Evolutionary conservation across 2,113 vertebrate genomes (phyloP).

Genomic region (Ciconia maguari): DNA sequence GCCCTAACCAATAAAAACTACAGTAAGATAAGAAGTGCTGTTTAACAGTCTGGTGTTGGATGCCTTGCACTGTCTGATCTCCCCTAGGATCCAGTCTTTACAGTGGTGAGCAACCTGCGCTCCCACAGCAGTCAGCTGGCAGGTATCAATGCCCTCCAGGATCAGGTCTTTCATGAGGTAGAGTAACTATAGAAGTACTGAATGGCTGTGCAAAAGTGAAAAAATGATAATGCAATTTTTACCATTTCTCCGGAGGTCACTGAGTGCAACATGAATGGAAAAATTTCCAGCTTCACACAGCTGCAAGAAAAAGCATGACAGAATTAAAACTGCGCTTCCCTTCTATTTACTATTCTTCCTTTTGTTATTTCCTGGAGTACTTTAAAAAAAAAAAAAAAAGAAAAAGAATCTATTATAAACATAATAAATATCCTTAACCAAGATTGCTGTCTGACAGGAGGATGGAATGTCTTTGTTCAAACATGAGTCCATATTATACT

Average conservation of each 20-base stretch:
- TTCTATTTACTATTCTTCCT: background rate
- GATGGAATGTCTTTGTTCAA: background rate
- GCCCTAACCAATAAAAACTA: background rate
- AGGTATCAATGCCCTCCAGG: background rate
- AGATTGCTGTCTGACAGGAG: background rate
- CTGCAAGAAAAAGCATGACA: constrained; percentile 67
- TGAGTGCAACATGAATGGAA: constrained; percentile 84
- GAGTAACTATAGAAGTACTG: background rate
- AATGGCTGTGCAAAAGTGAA: background rate
- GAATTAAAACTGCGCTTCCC: background rate
- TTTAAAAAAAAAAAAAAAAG: background rate
- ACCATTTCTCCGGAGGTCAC: constrained; percentile 79
- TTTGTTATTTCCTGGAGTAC: background rate
- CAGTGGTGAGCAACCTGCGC: background rate
- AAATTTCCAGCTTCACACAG: constrained; percentile 88
- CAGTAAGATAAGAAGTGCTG: background rate
- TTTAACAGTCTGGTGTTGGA: background rate
- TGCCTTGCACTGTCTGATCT: background rate
- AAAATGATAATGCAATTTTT: constrained; percentile 47
- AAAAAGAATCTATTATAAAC: background rate
- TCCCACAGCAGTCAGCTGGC: background rate
- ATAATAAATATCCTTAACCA: background rate
- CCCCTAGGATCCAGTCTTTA: background rate
- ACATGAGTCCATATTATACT: background rate
- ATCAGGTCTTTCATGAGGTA: background rate